Base-by-base conservation (phyloP, 2,797 vertebrate species). In the Choloepus didactylus region DNA sequence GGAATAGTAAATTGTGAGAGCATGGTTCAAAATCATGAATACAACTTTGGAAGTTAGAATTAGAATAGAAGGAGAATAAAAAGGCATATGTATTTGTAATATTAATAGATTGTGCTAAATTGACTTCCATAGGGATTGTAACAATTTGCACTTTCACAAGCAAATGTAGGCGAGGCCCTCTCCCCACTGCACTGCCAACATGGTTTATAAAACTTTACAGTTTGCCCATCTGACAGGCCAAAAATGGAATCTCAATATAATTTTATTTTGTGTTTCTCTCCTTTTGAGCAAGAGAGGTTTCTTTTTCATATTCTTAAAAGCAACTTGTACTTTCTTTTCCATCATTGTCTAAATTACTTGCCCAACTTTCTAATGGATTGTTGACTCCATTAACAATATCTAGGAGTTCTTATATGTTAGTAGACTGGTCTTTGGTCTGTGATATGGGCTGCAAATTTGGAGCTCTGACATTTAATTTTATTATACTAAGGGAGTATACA, bases 211-310 rank as follows among this genome's bases (percentile, higher is more conserved):
- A 72, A 54, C 6, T 41, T 6, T 62, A 12, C 64, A 73, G 77
- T 49, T 49, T 93, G 67, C 27, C 84, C 46, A 19, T 91, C 29
- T 85, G 64, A n/a, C 15, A 16, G 19, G 46, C 73, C 23, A 69
- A 86, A 76, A 86, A 79, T 46, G 19, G 27, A 75, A 92, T 87
- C 89, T 95, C 59, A 75, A 23, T 31, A 11, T 19, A 35, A 82
- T 86, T 93, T 10, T 86, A 76, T 70, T 85, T 82, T 83, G 15
- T 0, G 87, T 67, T 69, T 95, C 69, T 93, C 54, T 29, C 73
- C 72, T 73, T 89, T 70, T 77, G 19, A 79, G 12, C 46, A 49
- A 49, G 46, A 90, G 6, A 31, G 9, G 27, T 35, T 35, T 16
- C 90, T 56, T 69, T 91, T 75, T 88, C 62, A 72, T 31, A 29